Conservation (phyloP, 2,888 invertebrate genomes). For the Hydrotaea cyrtoneurina region DNA sequence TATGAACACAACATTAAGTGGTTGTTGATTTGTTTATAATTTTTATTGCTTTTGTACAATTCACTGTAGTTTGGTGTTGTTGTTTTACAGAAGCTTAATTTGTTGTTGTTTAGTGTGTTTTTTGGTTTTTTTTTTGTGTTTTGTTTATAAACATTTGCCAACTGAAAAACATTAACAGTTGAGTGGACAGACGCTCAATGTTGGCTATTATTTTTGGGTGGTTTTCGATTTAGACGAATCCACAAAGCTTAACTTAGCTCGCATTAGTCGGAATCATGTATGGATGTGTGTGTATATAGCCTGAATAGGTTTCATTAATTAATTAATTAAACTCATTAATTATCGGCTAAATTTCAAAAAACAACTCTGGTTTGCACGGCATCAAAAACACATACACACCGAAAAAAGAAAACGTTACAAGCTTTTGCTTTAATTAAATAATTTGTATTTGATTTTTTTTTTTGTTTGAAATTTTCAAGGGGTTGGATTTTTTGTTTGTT, state of each 20-base stretch:
- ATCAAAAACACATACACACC: too few relatives aligned
- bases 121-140: too few relatives aligned
- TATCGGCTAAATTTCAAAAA: constrained; percentile 21
- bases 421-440: constrained; percentile 14
- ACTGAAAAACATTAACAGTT: background rate
- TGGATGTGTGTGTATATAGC: background rate
- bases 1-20: constrained; percentile 1
- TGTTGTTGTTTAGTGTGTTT: background rate
- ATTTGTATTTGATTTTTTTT: background rate
- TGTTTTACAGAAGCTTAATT: constrained; percentile 20
- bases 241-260: background rate
- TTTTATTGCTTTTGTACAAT: background rate
- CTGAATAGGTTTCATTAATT: constrained; percentile 47
- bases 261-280: too few relatives aligned
- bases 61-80: background rate
- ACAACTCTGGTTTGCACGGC: background rate
- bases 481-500: background rate
- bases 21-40: constrained; percentile 24
- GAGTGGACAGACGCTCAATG: background rate
- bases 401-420: constrained; percentile 21
- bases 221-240: background rate
- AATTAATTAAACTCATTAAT: constrained; percentile 48
- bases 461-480: background rate
- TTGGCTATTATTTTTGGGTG: background rate
- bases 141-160: background rate